Evolutionary conservation across 2,113 vertebrate species (phyloP).

Genomic region (Trematomus loennbergii): DNA sequence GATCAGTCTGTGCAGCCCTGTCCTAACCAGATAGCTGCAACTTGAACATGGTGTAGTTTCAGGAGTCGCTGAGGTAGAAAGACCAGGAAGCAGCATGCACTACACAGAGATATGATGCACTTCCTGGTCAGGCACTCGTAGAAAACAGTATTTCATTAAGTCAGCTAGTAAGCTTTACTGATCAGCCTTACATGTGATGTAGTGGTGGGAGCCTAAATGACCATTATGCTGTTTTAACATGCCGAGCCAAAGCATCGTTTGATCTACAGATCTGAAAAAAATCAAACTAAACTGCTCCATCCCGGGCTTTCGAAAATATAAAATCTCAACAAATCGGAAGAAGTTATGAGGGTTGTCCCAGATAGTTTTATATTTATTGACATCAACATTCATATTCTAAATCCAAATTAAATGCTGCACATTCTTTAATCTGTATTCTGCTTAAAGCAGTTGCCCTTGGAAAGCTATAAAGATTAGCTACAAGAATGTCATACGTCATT

Average conservation of each 20-base stretch:
- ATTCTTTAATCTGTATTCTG: too few relatives aligned
- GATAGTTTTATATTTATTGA: too few relatives aligned
- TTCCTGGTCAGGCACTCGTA: constrained; percentile 56
- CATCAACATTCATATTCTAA: too few relatives aligned
- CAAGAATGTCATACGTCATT: too few relatives aligned
- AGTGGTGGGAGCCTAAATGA: constrained; percentile 33
- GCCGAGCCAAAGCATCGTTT: constrained; percentile 23
- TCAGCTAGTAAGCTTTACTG: constrained; percentile 56
- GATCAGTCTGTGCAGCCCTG: constrained; percentile 45
- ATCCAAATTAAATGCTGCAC: too few relatives aligned
- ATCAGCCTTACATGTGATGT: constrained; percentile 50
- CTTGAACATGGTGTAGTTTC: constrained; percentile 63
- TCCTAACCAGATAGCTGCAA: constrained; percentile 59
- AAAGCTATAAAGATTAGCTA: too few relatives aligned
- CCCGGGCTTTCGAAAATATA: background rate
- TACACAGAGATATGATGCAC: constrained; percentile 47
- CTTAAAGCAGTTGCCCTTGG: too few relatives aligned
- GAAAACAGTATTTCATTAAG: constrained; percentile 60
- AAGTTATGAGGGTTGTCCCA: too few relatives aligned
- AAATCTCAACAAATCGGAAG: background rate
- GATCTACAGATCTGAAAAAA: background rate
- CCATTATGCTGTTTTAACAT: constrained; percentile 52
- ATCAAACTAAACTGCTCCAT: background rate
- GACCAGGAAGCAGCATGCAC: constrained; percentile 54
- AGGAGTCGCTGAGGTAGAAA: constrained; percentile 50